These are phyloP conservation scores for Protophormia terraenovae DNA, from an alignment of 2,888 invertebrate genomes.

Conservation along the genomic window DNA sequence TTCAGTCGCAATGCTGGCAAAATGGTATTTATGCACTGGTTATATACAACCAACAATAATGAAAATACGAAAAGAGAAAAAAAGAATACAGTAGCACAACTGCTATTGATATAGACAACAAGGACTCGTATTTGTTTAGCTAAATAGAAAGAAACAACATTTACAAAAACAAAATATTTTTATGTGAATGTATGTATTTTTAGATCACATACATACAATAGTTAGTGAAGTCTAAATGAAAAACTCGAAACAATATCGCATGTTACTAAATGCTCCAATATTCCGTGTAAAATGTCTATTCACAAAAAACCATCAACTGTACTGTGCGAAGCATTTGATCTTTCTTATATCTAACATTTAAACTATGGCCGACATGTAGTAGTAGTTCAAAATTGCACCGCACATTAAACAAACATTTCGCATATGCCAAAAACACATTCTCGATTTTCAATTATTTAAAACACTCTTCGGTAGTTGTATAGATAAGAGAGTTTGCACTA, in stretches of 20 bases:
- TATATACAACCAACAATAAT: constrained; percentile 40
- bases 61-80: background rate
- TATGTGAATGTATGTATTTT: background rate
- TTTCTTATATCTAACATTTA: background rate
- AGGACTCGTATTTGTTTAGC: background rate
- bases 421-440: too few relatives aligned
- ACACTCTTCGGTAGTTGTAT: too few relatives aligned
- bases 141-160: constrained; percentile 18
- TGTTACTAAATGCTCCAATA: constrained; percentile 64
- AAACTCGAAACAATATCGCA: constrained; percentile 66
- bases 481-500: too few relatives aligned
- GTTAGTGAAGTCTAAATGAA: constrained; percentile 52
- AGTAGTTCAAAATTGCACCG: too few relatives aligned
- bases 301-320: background rate
- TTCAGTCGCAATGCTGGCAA: constrained; percentile 68
- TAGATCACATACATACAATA: background rate
- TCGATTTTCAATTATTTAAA: too few relatives aligned
- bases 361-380: background rate
- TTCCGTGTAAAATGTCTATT: background rate
- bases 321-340: background rate
- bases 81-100: background rate
- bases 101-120: constrained; percentile 1
- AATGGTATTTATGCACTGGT: constrained; percentile 67
- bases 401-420: too few relatives aligned
- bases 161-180: constrained; percentile 5